Conservation (phyloP, 2,113 vertebrate species). For the Crocuta crocuta region DNA sequence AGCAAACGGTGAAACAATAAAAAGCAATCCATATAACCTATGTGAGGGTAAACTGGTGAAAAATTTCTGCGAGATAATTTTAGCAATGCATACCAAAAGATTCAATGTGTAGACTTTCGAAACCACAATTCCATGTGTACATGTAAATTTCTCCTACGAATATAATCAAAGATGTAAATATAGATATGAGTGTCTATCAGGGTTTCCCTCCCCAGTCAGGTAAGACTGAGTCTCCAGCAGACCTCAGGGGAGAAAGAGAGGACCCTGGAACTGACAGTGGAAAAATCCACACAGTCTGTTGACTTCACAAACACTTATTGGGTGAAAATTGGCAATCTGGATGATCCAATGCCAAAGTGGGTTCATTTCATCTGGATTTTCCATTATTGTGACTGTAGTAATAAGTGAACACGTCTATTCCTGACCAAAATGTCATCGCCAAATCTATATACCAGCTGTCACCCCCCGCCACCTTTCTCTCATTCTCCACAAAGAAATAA, state of each 20-base stretch:
- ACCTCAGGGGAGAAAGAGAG: neutral
- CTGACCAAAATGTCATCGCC: neutral
- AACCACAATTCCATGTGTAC: neutral
- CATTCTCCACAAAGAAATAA: neutral
- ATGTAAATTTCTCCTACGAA: conserved; percentile 2
- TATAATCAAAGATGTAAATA: neutral
- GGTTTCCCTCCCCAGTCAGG: neutral
- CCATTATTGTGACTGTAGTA: neutral
- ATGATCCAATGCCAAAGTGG: neutral
- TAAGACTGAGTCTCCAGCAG: neutral
- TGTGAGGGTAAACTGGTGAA: neutral
- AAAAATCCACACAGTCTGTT: neutral
- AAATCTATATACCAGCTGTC: neutral
- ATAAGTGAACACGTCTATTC: neutral
- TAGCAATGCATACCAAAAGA: neutral
- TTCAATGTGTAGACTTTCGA: neutral
- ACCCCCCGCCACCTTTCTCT: neutral
- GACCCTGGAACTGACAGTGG: neutral
- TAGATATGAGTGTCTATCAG: neutral
- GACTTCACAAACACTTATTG: neutral
- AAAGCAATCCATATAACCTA: neutral
- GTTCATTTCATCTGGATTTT: neutral
- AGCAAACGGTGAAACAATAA: neutral
- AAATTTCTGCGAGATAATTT: neutral
- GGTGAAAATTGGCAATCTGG: neutral